phyloP scores from a whole-genome alignment of 2,888 invertebrate species.

The Caradrina kadenii region DNA sequence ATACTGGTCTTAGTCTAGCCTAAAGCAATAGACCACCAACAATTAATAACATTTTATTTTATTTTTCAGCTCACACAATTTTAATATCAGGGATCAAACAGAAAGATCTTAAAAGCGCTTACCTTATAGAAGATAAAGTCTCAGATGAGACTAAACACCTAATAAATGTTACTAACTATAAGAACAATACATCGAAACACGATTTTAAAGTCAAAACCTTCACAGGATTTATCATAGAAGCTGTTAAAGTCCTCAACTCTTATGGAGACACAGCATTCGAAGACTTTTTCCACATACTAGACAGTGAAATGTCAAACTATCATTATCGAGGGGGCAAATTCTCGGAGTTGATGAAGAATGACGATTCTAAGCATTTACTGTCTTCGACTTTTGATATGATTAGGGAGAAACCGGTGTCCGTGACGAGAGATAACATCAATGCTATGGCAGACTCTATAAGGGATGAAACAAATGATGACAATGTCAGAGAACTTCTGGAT shows the following conservation, averaged over 20 bases:
- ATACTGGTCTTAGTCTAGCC: too few relatives aligned
- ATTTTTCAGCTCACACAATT: slow-evolving; percentile 14
- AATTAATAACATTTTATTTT: not conserved
- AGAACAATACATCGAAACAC: not conserved
- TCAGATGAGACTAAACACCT: not conserved
- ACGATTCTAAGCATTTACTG: slow-evolving; percentile 62
- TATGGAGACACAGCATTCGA: slow-evolving; percentile 72
- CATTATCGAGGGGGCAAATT: slow-evolving; percentile 71
- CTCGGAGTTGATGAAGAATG: slow-evolving; percentile 66
- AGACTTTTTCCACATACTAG: slow-evolving; percentile 62
- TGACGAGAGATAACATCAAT: slow-evolving; percentile 63
- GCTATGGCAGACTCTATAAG: slow-evolving; percentile 44
- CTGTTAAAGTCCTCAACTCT: slow-evolving; percentile 58
- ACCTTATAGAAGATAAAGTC: not conserved
- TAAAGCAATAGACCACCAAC: too few relatives aligned
- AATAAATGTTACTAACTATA: not conserved
- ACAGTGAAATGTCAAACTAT: slow-evolving; percentile 70
- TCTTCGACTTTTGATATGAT: slow-evolving; percentile 61
- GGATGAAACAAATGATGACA: slow-evolving; percentile 41
- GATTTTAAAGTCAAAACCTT: slow-evolving; percentile 55
- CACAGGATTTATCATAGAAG: slow-evolving; percentile 72
- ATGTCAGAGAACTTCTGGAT: slow-evolving; percentile 56
- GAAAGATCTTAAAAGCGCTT: not conserved
- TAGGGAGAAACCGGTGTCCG: slow-evolving; percentile 50
- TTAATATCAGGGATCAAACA: not conserved